These are phyloP conservation scores for Halcyon malimbica DNA, from an alignment of 2,113 vertebrate species.

Conservation along the genomic window DNA sequence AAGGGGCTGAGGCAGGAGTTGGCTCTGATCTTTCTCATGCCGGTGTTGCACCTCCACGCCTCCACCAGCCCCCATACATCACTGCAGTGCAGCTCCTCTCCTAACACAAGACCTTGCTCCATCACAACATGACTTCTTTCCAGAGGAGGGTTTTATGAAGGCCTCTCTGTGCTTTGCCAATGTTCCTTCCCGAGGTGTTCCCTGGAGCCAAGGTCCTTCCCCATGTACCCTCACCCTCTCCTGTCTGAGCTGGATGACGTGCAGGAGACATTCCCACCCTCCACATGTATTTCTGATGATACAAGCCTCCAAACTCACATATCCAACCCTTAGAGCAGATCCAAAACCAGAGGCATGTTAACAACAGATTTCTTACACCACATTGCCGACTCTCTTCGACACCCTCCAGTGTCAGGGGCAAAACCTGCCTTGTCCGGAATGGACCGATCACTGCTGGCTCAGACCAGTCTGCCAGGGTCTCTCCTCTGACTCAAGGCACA, in stretches of 20 bases:
- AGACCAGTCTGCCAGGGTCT: not conserved
- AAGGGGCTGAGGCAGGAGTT: not conserved
- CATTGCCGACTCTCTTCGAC: rapidly evolving
- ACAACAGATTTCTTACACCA: not conserved
- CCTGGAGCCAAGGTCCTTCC: rapidly evolving
- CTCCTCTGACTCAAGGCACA: not conserved
- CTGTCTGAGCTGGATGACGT: not conserved
- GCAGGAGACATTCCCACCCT: not conserved
- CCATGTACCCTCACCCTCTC: rapidly evolving
- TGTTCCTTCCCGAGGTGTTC: rapidly evolving
- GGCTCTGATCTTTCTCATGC: not conserved
- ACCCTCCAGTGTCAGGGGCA: not conserved
- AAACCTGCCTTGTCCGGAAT: not conserved
- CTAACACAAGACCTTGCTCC: rapidly evolving
- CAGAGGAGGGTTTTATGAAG: not conserved
- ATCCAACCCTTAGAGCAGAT: not conserved
- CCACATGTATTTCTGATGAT: not conserved
- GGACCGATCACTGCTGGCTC: not conserved
- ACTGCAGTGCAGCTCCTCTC: not conserved
- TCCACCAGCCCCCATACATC: not conserved
- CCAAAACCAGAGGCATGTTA: not conserved
- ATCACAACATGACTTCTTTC: rapidly evolving
- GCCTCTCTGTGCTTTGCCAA: not conserved
- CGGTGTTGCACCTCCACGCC: not conserved
- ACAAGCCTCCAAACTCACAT: not conserved